phyloP scores from a whole-genome alignment of 2,797 vertebrate genomes.

The Eremophila alpestris region DNA sequence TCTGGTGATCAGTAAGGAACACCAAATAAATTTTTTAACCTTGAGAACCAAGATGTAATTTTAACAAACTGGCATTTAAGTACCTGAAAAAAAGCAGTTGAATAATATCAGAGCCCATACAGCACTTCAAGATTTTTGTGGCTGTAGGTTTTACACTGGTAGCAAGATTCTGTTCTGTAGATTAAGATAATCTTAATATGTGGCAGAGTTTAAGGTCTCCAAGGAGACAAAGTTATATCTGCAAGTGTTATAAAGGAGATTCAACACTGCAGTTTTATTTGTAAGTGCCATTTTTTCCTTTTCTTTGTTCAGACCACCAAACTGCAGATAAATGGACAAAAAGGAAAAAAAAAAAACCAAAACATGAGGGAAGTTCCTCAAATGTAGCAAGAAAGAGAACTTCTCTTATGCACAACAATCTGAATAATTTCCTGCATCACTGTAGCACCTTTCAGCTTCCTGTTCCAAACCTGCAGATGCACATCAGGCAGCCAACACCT shows the following conservation, averaged over 20 bases:
- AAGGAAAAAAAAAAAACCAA: background rate
- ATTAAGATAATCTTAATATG: background rate
- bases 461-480: background rate
- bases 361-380: background rate
- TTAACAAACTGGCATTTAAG: background rate
- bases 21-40: background rate
- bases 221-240: background rate
- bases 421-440: background rate
- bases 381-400: background rate
- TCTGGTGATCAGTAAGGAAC: background rate
- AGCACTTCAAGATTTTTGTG: background rate
- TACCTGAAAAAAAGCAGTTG: background rate
- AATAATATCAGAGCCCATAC: background rate
- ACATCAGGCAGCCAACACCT: background rate
- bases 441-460: background rate
- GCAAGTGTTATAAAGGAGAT: background rate
- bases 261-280: background rate
- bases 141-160: background rate
- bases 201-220: background rate
- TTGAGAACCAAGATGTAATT: background rate
- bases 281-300: background rate
- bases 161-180: background rate
- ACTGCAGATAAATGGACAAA: background rate
- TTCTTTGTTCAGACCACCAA: background rate
- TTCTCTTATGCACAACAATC: background rate